Base-by-base conservation (phyloP, 2,113 vertebrate species). In the Amia ocellicauda region DNA sequence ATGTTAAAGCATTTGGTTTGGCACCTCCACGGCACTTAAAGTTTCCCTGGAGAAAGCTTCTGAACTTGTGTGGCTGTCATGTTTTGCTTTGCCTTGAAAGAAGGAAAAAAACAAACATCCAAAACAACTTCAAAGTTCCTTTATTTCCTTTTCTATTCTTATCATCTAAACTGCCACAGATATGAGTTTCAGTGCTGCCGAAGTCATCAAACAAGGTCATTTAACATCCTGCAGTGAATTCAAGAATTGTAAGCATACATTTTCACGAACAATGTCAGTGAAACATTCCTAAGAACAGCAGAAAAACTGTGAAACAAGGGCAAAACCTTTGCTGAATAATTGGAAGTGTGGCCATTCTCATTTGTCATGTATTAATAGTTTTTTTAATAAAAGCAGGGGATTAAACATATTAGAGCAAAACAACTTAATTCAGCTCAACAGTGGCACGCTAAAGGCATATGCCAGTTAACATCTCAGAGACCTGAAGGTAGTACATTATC, bases 401-500 rank as follows among this genome's bases (percentile, higher is more conserved):
- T n/a, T n/a, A 36, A 11, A 36, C 31, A 36, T 11, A 36, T 7
- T 36, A 36, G 5, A 36, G 31, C 5, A 36, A 36, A 36, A 36
- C 31, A 36, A 11, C 31, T 7, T 7, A 5, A 36, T 36, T 36
- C 31, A 36, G 5, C 40, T 23, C 11, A 19, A 47, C 43, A 47
- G 3, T 47, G 3, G 20, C 7, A 60, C 17, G n/a, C 22, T 27
- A 14, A 42, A 40, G 2, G 14, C 31, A 22, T 9, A 9, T n/a
- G 31, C 22, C 36, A 58, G 29, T 36, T 22, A 41, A 36, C 28
- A 29, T 57, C 26, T 36, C 54, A 41, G 7, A 13, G 29, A 31
- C 28, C 13, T 27, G 59, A 74, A 40, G 3, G 58, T n/a, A 1
- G 41, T 69, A 62, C 27, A 26, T 26, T 56, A 24, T 19, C 75